phyloP scores from a whole-genome alignment of 2,888 invertebrate species.

The Clunio marinus region DNA sequence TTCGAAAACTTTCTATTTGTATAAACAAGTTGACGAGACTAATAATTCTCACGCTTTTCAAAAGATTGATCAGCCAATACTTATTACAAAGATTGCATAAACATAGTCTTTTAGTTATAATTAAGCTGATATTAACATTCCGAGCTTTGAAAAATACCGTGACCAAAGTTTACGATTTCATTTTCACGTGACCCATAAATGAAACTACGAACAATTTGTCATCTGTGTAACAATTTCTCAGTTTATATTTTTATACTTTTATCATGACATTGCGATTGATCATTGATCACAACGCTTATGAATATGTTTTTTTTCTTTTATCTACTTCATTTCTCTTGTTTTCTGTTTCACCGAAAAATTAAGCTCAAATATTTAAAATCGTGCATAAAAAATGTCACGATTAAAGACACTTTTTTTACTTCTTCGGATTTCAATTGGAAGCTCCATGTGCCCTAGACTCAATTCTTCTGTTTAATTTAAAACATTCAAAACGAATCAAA shows the following conservation, averaged over 20 bases:
- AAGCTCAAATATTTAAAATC: not conserved
- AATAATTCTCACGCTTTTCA: too few species aligned
- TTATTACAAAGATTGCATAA: slow-evolving; percentile 1
- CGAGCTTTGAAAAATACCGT: not conserved
- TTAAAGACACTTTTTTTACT: too few species aligned
- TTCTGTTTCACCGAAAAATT: not conserved
- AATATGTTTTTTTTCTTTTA: not conserved
- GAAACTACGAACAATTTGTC: slow-evolving; percentile 25
- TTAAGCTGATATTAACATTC: slow-evolving; percentile 12
- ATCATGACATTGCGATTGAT: not conserved
- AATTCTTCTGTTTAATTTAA: too few species aligned
- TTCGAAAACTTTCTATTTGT: too few species aligned
- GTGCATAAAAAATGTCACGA: slow-evolving; percentile 17
- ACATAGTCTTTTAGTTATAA: not conserved
- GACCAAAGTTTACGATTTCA: not conserved
- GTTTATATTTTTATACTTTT: too few species aligned
- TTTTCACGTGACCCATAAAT: slow-evolving; percentile 28
- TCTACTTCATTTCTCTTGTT: too few species aligned
- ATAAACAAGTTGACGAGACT: too few species aligned
- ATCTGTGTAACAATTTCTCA: not conserved
- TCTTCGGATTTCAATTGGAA: too few species aligned
- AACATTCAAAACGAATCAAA: too few species aligned
- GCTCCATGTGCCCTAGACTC: too few species aligned
- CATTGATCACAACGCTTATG: not conserved
- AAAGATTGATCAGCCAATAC: too few species aligned